Conservation (phyloP, 2,888 invertebrate species). For the Uropetala carovei region DNA sequence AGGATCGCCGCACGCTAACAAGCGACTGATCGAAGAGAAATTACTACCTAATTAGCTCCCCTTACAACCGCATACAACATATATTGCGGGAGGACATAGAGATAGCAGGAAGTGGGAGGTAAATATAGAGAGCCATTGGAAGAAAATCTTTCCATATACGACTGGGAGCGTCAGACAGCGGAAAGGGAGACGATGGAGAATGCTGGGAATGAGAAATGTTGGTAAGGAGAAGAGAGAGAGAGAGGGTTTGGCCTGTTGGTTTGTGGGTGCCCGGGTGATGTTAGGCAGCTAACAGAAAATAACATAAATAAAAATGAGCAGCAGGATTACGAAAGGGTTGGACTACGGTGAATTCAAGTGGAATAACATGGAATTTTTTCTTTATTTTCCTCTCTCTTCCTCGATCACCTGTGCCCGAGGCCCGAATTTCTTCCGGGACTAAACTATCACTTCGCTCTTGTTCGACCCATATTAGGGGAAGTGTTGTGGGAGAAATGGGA, state of each 20-base stretch:
- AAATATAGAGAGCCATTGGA: not conserved
- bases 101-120: not conserved
- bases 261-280: not conserved
- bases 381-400: too few relatives aligned
- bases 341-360: not conserved
- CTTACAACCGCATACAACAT: not conserved
- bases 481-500: not conserved
- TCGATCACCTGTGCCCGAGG: not conserved
- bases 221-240: too few relatives aligned
- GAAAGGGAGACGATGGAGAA: not conserved
- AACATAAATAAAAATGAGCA: not conserved
- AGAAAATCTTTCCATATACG: not conserved
- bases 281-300: not conserved
- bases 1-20: too few relatives aligned
- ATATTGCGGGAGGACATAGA: not conserved
- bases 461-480: not conserved
- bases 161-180: not conserved
- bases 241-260: not conserved
- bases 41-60: not conserved
- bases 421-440: not conserved
- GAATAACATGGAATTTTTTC: too few relatives aligned
- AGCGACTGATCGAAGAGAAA: too few relatives aligned
- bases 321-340: not conserved
- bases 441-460: slow-evolving; percentile 7
- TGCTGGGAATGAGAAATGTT: not conserved